Base-by-base conservation (phyloP, 1,140 invertebrate species). In the Drosophila leontia region DNA sequence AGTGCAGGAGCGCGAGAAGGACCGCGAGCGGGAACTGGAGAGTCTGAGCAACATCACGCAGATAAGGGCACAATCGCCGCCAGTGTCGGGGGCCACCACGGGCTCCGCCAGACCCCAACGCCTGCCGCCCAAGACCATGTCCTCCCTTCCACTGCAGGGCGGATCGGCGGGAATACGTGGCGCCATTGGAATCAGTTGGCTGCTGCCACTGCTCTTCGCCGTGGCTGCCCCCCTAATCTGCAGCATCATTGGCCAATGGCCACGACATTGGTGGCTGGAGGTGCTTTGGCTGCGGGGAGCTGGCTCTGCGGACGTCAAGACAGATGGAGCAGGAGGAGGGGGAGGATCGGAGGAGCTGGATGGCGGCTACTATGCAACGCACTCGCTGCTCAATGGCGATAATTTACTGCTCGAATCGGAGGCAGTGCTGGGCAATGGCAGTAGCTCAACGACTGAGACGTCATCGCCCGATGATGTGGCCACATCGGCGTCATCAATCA, bases 201-300 rank as follows among this genome's bases (percentile, higher is more conserved):
- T 93, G 39, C 62, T 93, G 60, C 92, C 92, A 29, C 69, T 93
- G 7, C 80, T 93, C 17, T 93, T 91, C 53, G 92, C 92, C 8
- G 86, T 93, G 42, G 79, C 91, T 35, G 79, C 86, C 48, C 92
- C 92, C 41, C 83, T 93, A 47, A 92, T 93, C 75, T 92, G 91
- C 78, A 93, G 86, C 71, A 93, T 93, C 59, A 92, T 92, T 61
- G 92, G 91, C 71, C 82, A 92, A 58, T 92, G 92, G 91, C 92
- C 92, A 57, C 75, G 75, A 6, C 80, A 92, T 56, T 93, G 92
- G 92, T 93, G 92, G 92, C 71, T 92, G 17, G 91, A 92, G 59
- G 53, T 91, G 53, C 67, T 82, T 13, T 84, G 72, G 65, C 8
- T 53, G 8, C 26, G 32, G 7, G 37, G 39, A 51, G 48, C 45